Evolutionary conservation across 2,797 vertebrate species (phyloP).

Genomic region (Ceyx erithaca): DNA sequence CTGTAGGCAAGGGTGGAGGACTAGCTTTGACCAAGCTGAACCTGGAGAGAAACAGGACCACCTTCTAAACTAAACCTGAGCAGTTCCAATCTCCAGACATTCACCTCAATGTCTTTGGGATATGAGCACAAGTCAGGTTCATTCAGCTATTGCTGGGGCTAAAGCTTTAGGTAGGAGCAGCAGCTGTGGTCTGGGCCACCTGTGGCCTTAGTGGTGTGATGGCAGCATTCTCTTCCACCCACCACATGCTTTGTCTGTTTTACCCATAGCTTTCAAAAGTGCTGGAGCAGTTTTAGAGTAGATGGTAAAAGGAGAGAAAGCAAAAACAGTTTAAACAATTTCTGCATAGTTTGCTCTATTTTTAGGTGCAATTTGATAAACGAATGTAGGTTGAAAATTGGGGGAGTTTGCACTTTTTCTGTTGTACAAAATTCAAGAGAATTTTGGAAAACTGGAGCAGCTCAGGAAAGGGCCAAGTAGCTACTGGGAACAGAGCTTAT

Average conservation of each 20-base stretch:
- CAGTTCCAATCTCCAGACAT: not conserved
- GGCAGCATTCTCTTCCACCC: not conserved
- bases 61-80: not conserved
- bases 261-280: not conserved
- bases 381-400: conserved; percentile 37
- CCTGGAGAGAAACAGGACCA: not conserved
- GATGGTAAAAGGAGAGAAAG: not conserved
- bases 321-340: not conserved
- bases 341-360: not conserved
- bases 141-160: not conserved
- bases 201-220: not conserved
- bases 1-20: not conserved
- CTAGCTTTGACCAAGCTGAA: not conserved
- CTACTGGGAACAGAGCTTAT: not conserved
- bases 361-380: conserved; percentile 33
- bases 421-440: not conserved
- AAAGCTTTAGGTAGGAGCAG: not conserved
- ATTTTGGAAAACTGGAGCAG: not conserved
- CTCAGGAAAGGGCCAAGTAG: not conserved
- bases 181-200: not conserved
- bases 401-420: not conserved
- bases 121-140: not conserved
- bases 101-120: not conserved
- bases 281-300: not conserved
- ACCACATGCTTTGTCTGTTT: not conserved